phyloP scores from a whole-genome alignment of 2,888 invertebrate species.

The Geophilus truncorum region DNA sequence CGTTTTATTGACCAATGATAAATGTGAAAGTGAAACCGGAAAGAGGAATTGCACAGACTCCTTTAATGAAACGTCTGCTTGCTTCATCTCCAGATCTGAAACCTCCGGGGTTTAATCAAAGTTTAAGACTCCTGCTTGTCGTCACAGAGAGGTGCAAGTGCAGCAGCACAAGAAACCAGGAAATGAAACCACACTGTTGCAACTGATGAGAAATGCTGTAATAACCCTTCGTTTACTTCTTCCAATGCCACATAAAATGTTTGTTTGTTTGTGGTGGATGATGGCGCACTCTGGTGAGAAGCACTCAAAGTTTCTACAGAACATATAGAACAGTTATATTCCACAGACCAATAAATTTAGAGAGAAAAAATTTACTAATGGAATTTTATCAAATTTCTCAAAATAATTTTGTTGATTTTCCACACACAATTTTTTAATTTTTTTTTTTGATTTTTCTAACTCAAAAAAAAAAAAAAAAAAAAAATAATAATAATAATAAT shows the following conservation, averaged over 20 bases:
- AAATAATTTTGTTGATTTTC: too few species aligned
- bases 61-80: conserved; percentile 2
- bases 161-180: background rate
- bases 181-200: conserved; percentile 16
- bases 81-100: background rate
- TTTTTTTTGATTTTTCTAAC: too few species aligned
- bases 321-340: too few species aligned
- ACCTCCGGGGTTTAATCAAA: conserved; percentile 16
- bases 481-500: too few species aligned
- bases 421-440: too few species aligned
- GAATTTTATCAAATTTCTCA: too few species aligned
- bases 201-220: conserved; percentile 6
- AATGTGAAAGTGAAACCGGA: background rate
- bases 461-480: too few species aligned
- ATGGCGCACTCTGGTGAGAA: background rate
- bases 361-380: too few species aligned
- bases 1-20: background rate
- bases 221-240: background rate
- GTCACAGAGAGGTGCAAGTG: background rate
- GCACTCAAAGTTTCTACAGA: too few species aligned
- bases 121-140: conserved; percentile 4
- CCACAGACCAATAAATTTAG: too few species aligned
- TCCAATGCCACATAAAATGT: background rate
- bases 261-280: background rate
- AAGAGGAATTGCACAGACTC: background rate